A percentile compares a stretch with the other conserved stretches of the same genome.
phyloP scores from a whole-genome alignment of 2,113 vertebrate genomes.

The Oxyura jamaicensis region DNA sequence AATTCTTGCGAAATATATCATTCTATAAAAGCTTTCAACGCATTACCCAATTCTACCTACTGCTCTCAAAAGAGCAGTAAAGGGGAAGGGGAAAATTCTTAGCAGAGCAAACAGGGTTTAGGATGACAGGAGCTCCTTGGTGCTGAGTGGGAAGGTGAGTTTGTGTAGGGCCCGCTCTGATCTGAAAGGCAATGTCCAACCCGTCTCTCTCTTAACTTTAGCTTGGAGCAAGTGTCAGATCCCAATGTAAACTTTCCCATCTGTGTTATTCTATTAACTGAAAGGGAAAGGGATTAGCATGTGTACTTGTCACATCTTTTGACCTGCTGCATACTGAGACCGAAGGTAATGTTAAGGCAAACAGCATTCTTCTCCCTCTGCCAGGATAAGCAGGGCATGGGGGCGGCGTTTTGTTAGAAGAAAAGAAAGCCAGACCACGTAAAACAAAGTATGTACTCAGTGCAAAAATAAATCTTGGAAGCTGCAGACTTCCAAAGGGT shows the following conservation, averaged over 20 bases:
- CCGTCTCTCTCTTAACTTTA: slow-evolving; percentile 29
- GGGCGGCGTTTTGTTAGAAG: not conserved
- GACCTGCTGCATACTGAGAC: slow-evolving; percentile 74
- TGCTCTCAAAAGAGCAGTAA: not conserved
- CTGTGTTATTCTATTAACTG: slow-evolving; percentile 82
- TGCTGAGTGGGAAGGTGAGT: slow-evolving; percentile 1
- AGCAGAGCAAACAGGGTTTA: not conserved
- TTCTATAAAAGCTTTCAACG: not conserved
- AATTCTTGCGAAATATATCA: not conserved
- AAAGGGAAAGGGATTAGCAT: slow-evolving; percentile 74
- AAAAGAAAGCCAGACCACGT: slow-evolving; percentile 12
- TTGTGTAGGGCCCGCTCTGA: slow-evolving; percentile 8
- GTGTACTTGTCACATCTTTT: slow-evolving; percentile 78
- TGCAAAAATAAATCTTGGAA: slow-evolving; percentile 58
- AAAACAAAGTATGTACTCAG: slow-evolving; percentile 15
- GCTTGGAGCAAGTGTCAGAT: slow-evolving; percentile 2
- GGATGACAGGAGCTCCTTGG: not conserved
- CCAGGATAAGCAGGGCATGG: slow-evolving; percentile 34
- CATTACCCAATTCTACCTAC: not conserved
- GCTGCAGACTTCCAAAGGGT: slow-evolving; percentile 26
- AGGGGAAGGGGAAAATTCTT: not conserved
- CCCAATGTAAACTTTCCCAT: slow-evolving; percentile 77
- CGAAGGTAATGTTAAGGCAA: slow-evolving; percentile 62
- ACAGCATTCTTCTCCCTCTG: slow-evolving; percentile 62
- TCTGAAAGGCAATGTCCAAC: slow-evolving; percentile 1